Conservation (phyloP, 2,888 invertebrate species). For the Diarsia dahlii region DNA sequence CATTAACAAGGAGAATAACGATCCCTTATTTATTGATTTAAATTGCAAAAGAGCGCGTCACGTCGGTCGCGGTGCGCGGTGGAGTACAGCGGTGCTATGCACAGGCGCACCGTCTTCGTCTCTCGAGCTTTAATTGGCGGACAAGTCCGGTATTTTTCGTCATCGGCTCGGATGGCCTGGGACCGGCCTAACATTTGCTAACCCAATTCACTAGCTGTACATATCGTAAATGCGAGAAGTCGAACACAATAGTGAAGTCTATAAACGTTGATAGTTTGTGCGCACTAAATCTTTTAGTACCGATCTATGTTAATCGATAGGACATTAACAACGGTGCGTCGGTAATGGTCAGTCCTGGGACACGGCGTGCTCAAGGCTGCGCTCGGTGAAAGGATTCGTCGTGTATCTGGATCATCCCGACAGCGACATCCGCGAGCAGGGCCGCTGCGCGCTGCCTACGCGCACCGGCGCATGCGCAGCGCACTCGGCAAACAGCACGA, state of each 20-base stretch:
- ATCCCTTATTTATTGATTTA: constrained; percentile 80
- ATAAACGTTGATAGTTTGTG: constrained; percentile 74
- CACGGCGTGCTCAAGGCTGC: constrained; percentile 84
- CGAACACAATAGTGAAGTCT: constrained; percentile 76
- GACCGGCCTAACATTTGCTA: constrained; percentile 76
- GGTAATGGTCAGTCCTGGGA: constrained; percentile 87
- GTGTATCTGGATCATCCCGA: constrained; percentile 89
- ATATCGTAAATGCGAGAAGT: constrained; percentile 72
- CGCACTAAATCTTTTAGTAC: constrained; percentile 82
- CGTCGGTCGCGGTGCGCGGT: constrained; percentile 68
- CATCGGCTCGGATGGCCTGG: constrained; percentile 69
- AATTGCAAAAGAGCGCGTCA: constrained; percentile 81
- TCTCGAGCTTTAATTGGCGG: constrained; percentile 77
- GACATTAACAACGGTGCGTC: constrained; percentile 85
- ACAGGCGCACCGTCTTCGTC: constrained; percentile 65
- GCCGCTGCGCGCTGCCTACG: constrained; percentile 51
- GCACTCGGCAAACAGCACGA: constrained; percentile 22
- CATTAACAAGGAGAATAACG: constrained; percentile 78
- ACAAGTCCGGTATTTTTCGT: constrained; percentile 74
- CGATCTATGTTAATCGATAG: constrained; percentile 88
- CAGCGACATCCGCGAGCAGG: constrained; percentile 65
- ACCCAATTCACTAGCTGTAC: constrained; percentile 62
- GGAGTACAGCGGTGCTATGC: constrained; percentile 64
- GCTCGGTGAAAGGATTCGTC: constrained; percentile 85
- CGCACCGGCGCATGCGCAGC: constrained; percentile 26